phyloP scores from a whole-genome alignment of 2,888 invertebrate genomes.

The Rutpela maculata region DNA sequence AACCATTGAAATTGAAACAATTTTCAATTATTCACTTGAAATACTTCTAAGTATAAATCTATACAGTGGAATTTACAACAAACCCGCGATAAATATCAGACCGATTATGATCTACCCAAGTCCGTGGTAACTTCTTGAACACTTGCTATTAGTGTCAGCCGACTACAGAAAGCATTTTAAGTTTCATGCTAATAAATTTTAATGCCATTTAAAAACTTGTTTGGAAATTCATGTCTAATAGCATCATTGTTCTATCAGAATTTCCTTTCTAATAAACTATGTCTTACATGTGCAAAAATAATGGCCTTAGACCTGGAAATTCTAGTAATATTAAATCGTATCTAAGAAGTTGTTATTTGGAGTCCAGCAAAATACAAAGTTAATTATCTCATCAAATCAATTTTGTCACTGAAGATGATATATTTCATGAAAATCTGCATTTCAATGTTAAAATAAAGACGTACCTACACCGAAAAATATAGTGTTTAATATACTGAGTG shows the following conservation, averaged over 20 bases:
- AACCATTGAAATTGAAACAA: too few species aligned
- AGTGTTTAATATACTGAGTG: too few species aligned
- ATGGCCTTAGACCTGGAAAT: background rate
- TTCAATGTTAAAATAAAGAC: too few species aligned
- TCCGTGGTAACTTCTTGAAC: constrained; percentile 17
- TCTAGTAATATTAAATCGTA: too few species aligned
- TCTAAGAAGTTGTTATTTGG: too few species aligned
- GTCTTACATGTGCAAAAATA: background rate
- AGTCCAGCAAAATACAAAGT: too few species aligned
- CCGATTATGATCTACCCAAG: constrained; percentile 20
- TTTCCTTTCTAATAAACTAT: background rate
- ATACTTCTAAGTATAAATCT: background rate
- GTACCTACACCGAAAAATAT: too few species aligned
- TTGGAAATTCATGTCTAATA: constrained; percentile 13
- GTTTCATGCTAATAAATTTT: constrained; percentile 26
- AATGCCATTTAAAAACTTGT: constrained; percentile 14
- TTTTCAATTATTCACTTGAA: background rate
- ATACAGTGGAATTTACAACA: constrained; percentile 8
- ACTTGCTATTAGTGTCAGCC: constrained; percentile 21
- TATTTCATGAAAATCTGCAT: too few species aligned
- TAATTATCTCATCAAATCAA: too few species aligned
- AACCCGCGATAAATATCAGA: constrained; percentile 19
- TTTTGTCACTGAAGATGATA: too few species aligned
- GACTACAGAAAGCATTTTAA: constrained; percentile 18
- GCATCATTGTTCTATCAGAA: constrained; percentile 3